These are phyloP conservation scores for Eupithecia exiguata DNA, from an alignment of 2,888 invertebrate species.

Conservation along the genomic window DNA sequence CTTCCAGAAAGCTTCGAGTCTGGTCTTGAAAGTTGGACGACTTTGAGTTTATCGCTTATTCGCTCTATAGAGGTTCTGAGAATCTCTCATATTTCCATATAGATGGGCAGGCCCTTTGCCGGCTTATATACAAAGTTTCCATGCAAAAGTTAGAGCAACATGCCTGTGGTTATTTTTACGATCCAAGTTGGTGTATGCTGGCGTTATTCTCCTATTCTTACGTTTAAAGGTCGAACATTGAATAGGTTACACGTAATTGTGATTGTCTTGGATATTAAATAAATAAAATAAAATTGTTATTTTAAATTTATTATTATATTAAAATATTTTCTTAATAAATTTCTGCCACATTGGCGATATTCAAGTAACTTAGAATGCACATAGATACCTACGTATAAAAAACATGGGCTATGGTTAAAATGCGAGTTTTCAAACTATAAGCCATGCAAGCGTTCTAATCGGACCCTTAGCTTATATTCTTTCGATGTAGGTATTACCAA, in stretches of 20 bases:
- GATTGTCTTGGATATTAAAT: neutral
- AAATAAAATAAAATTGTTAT: too few species aligned
- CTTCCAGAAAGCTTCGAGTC: neutral
- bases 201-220: slow-evolving; percentile 43
- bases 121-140: slow-evolving; percentile 22
- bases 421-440: too few species aligned
- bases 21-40: slow-evolving; percentile 7
- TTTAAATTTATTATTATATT: too few species aligned
- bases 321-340: too few species aligned
- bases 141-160: slow-evolving; percentile 37
- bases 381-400: too few species aligned
- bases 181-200: slow-evolving; percentile 40
- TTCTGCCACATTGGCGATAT: too few species aligned
- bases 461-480: neutral
- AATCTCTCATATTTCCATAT: slow-evolving; percentile 38
- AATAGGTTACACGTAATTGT: slow-evolving; percentile 17
- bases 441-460: too few species aligned
- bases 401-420: too few species aligned
- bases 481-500: neutral
- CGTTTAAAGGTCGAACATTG: slow-evolving; percentile 39
- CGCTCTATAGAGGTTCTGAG: slow-evolving; percentile 35
- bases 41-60: slow-evolving; percentile 17
- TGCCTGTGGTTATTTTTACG: slow-evolving; percentile 48
- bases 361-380: too few species aligned
- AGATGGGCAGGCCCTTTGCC: slow-evolving; percentile 32